Evolutionary conservation across 1,140 invertebrate species (phyloP).

Genomic region (Sipha flava): DNA sequence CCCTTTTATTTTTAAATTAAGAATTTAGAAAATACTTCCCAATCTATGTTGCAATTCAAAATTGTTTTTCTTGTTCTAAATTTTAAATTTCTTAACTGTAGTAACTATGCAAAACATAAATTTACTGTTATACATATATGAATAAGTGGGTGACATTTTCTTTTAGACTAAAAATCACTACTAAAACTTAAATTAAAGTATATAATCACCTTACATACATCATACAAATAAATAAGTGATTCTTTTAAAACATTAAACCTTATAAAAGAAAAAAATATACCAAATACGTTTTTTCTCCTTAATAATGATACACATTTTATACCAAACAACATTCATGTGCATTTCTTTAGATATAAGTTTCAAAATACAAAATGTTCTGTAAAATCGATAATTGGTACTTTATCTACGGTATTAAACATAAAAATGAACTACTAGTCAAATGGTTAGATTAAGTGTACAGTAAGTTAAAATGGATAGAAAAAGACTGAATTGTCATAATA

Average conservation of each 20-base stretch:
- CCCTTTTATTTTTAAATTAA: no score
- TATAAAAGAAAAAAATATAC: neutral
- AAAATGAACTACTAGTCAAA: slow-evolving; percentile 23
- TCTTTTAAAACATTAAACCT: slow-evolving; percentile 8
- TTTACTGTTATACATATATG: no score
- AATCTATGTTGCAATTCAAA: no score
- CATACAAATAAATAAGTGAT: slow-evolving; percentile 23
- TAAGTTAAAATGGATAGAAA: slow-evolving; percentile 28
- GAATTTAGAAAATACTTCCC: no score
- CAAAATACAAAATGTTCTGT: slow-evolving; percentile 26
- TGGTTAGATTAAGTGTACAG: slow-evolving; percentile 19
- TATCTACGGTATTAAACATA: slow-evolving; percentile 23
- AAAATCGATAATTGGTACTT: slow-evolving; percentile 14
- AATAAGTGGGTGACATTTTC: no score
- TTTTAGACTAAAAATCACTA: no score
- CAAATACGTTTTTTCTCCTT: neutral
- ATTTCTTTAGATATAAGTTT: neutral
- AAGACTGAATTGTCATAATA: slow-evolving; percentile 3
- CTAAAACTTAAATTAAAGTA: slow-evolving; percentile 15
- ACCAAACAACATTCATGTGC: neutral
- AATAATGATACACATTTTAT: neutral
- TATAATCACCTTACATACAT: slow-evolving; percentile 13
- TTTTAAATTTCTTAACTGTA: no score
- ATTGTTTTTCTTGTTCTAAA: no score
- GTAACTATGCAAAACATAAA: no score